Evolutionary conservation across 2,113 vertebrate genomes (phyloP).

Genomic region (Felis chaus): DNA sequence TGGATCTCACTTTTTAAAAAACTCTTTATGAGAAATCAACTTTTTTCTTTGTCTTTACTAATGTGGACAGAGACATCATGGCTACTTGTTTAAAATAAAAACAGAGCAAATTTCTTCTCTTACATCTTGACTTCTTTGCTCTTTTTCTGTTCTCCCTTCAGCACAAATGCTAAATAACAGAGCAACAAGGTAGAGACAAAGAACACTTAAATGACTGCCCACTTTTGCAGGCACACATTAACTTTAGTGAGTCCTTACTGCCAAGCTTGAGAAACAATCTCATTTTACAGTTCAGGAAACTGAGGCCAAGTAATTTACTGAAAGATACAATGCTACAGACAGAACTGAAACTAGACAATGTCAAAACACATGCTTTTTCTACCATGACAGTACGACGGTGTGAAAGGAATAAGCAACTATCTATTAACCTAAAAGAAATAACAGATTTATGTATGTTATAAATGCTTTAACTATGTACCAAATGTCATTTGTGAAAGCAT

Average conservation of each 20-base stretch:
- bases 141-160: not conserved
- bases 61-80: not conserved
- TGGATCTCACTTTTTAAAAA: not conserved
- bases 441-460: not conserved
- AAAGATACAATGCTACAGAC: not conserved
- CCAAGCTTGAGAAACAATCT: not conserved
- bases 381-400: not conserved
- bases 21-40: not conserved
- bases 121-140: not conserved
- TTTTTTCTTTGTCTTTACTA: conserved; percentile 27
- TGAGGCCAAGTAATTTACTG: conserved; percentile 33
- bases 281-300: conserved; percentile 2
- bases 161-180: conserved; percentile 35
- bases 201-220: not conserved
- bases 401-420: not conserved
- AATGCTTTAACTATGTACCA: conserved; percentile 23
- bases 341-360: conserved; percentile 24
- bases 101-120: conserved; percentile 22
- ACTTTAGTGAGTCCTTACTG: not conserved
- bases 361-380: conserved; percentile 31
- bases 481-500: conserved; percentile 13
- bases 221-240: not conserved
- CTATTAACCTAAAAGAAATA: conserved; percentile 6
- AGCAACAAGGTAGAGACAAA: not conserved
- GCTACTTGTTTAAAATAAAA: conserved; percentile 48